These are phyloP conservation scores for Pseudomyrmex gracilis DNA, from an alignment of 1,140 invertebrate species.

Conservation along the genomic window DNA sequence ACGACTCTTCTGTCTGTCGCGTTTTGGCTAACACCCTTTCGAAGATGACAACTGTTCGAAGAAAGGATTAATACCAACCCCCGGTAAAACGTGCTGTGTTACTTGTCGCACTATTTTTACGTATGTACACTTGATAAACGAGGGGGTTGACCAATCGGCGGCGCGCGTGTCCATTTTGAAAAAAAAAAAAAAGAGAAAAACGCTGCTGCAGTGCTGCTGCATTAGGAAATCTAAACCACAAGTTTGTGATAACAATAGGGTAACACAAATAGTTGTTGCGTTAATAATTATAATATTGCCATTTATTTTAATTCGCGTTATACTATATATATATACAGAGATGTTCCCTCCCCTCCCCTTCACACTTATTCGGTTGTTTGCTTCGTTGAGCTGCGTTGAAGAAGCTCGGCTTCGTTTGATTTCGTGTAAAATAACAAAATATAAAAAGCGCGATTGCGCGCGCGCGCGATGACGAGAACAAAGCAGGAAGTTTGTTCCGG, in stretches of 20 bases:
- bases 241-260: conserved; percentile 21
- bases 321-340: not conserved
- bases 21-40: conserved; percentile 44
- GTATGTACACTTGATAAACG: conserved; percentile 57
- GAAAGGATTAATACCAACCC: conserved; percentile 39
- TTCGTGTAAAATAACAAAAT: conserved; percentile 41
- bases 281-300: conserved; percentile 47
- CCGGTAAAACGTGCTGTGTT: conserved; percentile 35
- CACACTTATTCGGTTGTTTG: conserved; percentile 10
- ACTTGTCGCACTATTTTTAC: conserved; percentile 71
- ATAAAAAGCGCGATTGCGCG: not conserved
- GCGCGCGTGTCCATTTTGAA: not conserved
- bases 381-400: conserved; percentile 25
- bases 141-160: conserved; percentile 25
- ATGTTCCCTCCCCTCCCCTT: not conserved
- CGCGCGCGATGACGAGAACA: not conserved
- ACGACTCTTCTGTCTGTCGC: conserved; percentile 27
- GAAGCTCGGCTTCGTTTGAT: not conserved
- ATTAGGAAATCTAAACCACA: conserved; percentile 5
- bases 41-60: conserved; percentile 4
- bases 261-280: conserved; percentile 27
- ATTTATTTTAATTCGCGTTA: conserved; percentile 38
- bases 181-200: too few relatives aligned
- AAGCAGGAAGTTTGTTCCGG: conserved; percentile 13
- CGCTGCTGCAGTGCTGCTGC: not conserved